Evolutionary conservation across 2,113 vertebrate genomes (phyloP).

Genomic region (Chloropsis hardwickii): DNA sequence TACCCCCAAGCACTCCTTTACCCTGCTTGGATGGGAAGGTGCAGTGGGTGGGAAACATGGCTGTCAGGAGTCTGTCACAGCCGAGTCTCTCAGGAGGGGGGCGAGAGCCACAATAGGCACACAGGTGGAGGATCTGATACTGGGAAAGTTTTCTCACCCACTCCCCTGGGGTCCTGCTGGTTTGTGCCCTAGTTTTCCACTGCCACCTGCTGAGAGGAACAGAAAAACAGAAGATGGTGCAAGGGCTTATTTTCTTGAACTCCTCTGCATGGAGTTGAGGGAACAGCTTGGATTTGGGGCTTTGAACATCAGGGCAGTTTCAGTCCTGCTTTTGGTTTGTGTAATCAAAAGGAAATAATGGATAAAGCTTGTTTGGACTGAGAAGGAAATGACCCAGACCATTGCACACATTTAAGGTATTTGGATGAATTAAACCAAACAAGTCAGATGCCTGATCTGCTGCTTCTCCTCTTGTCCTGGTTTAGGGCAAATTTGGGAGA

Average conservation of each 20-base stretch:
- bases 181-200: fast-evolving
- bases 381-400: background rate
- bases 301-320: background rate
- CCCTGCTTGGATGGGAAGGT: background rate
- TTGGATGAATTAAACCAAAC: slow-evolving; percentile 21
- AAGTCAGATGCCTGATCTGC: background rate
- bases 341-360: background rate
- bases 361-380: background rate
- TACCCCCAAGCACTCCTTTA: background rate
- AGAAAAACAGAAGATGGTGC: background rate
- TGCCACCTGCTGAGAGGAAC: background rate
- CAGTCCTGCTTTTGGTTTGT: background rate
- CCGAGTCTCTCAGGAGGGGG: background rate
- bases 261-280: background rate
- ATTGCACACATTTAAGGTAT: background rate
- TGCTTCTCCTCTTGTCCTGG: too few species aligned
- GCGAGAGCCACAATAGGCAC: background rate
- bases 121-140: background rate
- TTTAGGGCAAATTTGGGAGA: too few species aligned
- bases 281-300: background rate
- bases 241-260: background rate
- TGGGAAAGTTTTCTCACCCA: background rate
- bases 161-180: background rate
- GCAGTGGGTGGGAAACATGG: background rate
- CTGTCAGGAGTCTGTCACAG: background rate